A percentile compares a stretch with the other conserved stretches of the same genome.
Evolutionary conservation across 1,140 invertebrate genomes (phyloP).

Genomic region (Neodiprion fabricii): DNA sequence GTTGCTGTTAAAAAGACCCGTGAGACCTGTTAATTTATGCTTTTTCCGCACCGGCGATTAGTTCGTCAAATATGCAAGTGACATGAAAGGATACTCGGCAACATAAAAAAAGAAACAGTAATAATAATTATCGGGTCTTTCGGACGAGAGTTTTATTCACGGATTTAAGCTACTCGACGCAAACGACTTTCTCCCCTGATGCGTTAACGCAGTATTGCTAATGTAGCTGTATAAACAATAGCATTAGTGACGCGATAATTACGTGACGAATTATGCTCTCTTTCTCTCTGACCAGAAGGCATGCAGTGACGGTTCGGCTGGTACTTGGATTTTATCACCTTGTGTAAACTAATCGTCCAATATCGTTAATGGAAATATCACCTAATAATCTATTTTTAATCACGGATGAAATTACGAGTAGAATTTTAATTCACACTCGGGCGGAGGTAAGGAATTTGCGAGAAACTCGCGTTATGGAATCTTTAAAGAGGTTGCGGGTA

Average conservation of each 20-base stretch:
- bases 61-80: no score
- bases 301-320: neutral
- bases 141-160: no score
- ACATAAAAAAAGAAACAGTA: no score
- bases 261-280: neutral
- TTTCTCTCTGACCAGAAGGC: slow-evolving; percentile 10
- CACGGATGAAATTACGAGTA: neutral
- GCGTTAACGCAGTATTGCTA: neutral
- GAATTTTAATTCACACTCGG: neutral
- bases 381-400: no score
- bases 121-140: no score
- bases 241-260: neutral
- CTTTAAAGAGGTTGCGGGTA: no score
- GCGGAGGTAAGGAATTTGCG: no score
- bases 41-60: neutral
- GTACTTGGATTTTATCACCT: neutral
- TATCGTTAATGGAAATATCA: no score
- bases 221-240: neutral
- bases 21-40: neutral
- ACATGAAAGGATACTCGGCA: no score
- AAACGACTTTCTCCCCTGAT: slow-evolving; percentile 1
- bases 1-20: neutral
- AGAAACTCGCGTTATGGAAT: no score
- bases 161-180: neutral
- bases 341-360: no score